Base-by-base conservation (phyloP, 2,113 vertebrate genomes). In the Spheniscus mendiculus region DNA sequence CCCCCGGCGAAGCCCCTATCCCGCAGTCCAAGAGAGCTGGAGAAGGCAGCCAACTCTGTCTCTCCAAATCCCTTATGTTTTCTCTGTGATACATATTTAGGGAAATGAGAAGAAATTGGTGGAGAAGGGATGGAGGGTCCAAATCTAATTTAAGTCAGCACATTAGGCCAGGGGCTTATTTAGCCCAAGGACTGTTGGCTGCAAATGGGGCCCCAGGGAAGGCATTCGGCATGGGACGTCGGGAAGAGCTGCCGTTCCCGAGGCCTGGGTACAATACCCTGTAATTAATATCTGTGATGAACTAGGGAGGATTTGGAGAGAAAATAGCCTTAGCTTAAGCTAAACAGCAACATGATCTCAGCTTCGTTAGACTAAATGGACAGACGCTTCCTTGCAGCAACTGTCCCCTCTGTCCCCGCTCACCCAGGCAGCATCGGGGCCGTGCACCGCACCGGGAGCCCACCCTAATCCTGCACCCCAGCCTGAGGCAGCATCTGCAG, bases 301-400 rank as follows among this genome's bases (percentile, higher is more conserved):
- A 90, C 95, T 94, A 94, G 74, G 55, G 44, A 49, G 96, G 78
- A 92, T 95, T 97, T 94, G 87, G 78, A 91, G 53, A 22, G 40
- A 83, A 92, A 96, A 90, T 61, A 74, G 74, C 71, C 85, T 72
- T 50, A 56, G 62, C 77, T 71, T 78, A 82, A 61, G 49, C 32
- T 49, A 61, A 86, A 80, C 23, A 83, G 87, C 93, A 89, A 67
- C 0, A 8, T 50, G 87, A 94, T 76, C 81, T 93, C 77, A 36
- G 87, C 49, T 83, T 72, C 23, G 23, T 73, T 30, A 58, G 59
- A 62, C 69, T 73, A 27, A 80, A 61, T 9, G 50, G 23, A 12
- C 0, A 0, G 38, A 7, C 11, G 40, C 15, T 55, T 25, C 52
- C 56, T 80, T 2, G 0, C 61, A 62, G 55, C 10, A 1, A 0